Evolutionary conservation across 2,797 vertebrate genomes (phyloP).

Genomic region (Crenichthys baileyi): DNA sequence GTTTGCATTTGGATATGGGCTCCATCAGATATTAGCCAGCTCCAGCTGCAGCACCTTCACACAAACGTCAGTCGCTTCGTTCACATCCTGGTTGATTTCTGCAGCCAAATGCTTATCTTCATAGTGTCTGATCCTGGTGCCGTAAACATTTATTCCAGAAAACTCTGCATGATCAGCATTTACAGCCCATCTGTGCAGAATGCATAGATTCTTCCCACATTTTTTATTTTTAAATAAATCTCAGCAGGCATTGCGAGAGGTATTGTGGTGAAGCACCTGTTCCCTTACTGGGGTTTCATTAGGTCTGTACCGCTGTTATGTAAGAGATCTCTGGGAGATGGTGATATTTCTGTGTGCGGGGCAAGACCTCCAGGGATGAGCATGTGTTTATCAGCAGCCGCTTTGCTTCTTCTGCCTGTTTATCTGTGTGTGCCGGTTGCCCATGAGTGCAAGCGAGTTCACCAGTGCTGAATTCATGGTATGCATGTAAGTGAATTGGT

Average conservation of each 20-base stretch:
- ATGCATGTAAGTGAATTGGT: conserved; percentile 31
- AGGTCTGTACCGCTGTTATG: conserved; percentile 14
- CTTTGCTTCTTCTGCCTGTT: conserved; percentile 27
- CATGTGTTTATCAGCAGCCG: conserved; percentile 52
- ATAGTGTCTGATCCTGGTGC: not conserved
- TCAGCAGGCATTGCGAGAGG: not conserved
- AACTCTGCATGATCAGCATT: conserved; percentile 2
- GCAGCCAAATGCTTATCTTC: not conserved
- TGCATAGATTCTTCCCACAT: not conserved
- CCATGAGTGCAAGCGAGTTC: conserved; percentile 27
- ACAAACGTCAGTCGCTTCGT: not conserved
- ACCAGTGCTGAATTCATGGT: conserved; percentile 20
- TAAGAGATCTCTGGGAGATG: conserved; percentile 26
- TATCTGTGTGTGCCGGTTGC: conserved; percentile 36
- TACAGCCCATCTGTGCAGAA: conserved; percentile 5
- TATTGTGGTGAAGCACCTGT: conserved; percentile 40
- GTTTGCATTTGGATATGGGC: too few relatives aligned
- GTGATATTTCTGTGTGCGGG: conserved; percentile 33
- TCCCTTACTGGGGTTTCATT: conserved; percentile 26
- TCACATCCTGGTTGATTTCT: not conserved
- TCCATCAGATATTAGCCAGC: too few relatives aligned
- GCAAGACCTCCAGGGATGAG: conserved; percentile 12
- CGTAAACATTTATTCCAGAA: conserved; percentile 1
- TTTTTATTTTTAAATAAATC: not conserved
- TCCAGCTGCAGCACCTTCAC: not conserved